Base-by-base conservation (phyloP, 2,113 vertebrate genomes). In the Ptychochromis oligacanthus region DNA sequence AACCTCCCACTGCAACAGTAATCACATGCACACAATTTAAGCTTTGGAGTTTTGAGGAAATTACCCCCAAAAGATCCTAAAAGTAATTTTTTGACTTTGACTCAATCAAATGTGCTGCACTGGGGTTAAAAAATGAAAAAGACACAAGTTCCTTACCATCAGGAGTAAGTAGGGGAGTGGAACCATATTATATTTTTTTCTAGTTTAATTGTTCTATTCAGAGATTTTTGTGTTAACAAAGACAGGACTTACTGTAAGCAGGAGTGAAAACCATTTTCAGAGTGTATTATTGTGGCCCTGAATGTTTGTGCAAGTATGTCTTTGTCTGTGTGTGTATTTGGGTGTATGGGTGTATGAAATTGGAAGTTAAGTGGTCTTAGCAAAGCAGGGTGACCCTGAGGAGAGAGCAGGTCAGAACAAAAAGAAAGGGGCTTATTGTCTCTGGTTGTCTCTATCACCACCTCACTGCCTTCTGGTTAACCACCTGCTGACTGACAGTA, bases 371-470 rank as follows among this genome's bases (percentile, higher is more conserved):
- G 89, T 88, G 87, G 83, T 88, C 72, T 38, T 46, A 85, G 75
- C 61, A 75, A 83, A 88, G 65, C 76, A 79, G 52, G 12, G 64
- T 87, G 74, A 91, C 85, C 90, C 81, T 67, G 65, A 87, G 76
- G 67, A 82, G 40, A 84, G 81, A 82, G 24, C 43, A 81, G 79
- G 64, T 92, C 84, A 84, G 56, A 76, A 74, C 58, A 49, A 77
- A 90, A 84, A 91, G 84, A 91, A 88, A 84, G 83, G 60, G 38
- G 38, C 61, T 54, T 79, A 89, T 89, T 93, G 89, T 93, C 55
- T 74, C 78, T 67, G 83, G 75, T 78, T 24, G n/a, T 77, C 77
- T 78, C 79, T 5, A 75, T 88, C 87, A 88, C 85, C 77, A 72
- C 80, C 59, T 85, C 58, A 15, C 76, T 79, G 85, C 59, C 79